Conservation (phyloP, 2,888 invertebrate species). For the Magallana nippona region DNA sequence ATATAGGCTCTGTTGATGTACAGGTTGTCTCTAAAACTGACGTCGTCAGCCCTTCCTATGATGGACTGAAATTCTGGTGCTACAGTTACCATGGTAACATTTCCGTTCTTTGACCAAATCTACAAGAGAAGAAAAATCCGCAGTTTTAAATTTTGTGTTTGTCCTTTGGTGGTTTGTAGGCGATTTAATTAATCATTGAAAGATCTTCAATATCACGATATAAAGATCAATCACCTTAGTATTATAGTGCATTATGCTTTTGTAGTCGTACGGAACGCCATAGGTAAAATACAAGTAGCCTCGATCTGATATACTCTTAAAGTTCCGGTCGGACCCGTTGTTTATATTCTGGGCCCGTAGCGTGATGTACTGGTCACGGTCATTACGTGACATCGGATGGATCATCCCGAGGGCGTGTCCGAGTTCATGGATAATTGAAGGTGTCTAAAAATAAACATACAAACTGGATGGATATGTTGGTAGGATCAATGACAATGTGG, state of each 20-base stretch:
- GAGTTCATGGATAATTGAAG: conserved; percentile 58
- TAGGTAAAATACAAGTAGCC: conserved; percentile 45
- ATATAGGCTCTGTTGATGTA: conserved; percentile 61
- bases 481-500: no score
- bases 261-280: conserved; percentile 61
- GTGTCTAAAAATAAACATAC: conserved; percentile 48
- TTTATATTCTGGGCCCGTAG: conserved; percentile 56
- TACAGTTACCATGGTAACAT: conserved; percentile 50
- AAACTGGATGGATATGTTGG: background rate
- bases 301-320: conserved; percentile 49
- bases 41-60: conserved; percentile 57
- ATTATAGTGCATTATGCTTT: conserved; percentile 65
- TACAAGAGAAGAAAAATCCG: conserved; percentile 35
- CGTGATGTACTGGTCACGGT: conserved; percentile 58
- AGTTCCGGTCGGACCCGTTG: conserved; percentile 50
- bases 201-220: background rate
- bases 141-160: no score
- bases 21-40: conserved; percentile 60
- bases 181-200: no score
- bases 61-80: conserved; percentile 60
- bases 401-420: conserved; percentile 63
- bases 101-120: conserved; percentile 57
- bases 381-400: conserved; percentile 59
- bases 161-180: no score
- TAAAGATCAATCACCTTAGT: conserved; percentile 50